phyloP scores from a whole-genome alignment of 2,888 invertebrate genomes.

The Cyclophora albipunctata region DNA sequence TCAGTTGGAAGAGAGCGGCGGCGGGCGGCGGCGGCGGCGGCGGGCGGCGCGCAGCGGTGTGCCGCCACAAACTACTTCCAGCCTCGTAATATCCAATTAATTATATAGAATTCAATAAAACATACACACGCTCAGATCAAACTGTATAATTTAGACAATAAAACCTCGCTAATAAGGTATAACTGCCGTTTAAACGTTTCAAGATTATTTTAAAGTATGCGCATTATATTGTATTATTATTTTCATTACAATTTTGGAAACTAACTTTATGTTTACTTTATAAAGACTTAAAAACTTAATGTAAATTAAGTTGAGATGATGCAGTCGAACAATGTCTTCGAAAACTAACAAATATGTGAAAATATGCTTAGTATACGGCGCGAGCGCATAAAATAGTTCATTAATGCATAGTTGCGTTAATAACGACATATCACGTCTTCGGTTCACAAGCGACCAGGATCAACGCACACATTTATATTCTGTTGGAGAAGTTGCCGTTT shows the following conservation, averaged over 20 bases:
- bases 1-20: conserved; percentile 48
- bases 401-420: conserved; percentile 67
- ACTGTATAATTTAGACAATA: conserved; percentile 65
- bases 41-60: conserved; percentile 60
- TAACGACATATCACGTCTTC: conserved; percentile 69
- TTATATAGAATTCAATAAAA: conserved; percentile 71
- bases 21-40: conserved; percentile 34
- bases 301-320: too few species aligned
- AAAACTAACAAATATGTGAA: conserved; percentile 29
- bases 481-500: conserved; percentile 60
- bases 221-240: conserved; percentile 35
- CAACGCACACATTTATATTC: conserved; percentile 64
- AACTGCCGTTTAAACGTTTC: conserved; percentile 45
- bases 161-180: conserved; percentile 63
- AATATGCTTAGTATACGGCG: conserved; percentile 31
- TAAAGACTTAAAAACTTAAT: too few species aligned
- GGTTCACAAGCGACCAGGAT: conserved; percentile 68
- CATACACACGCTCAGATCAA: conserved; percentile 63
- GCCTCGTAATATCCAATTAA: conserved; percentile 73
- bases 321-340: too few species aligned
- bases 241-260: too few species aligned
- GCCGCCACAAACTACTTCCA: conserved; percentile 59
- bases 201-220: conserved; percentile 39
- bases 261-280: too few species aligned
- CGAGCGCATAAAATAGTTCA: conserved; percentile 59